Base-by-base conservation (phyloP, 2,113 vertebrate genomes). In the Tachysurus fulvidraco region DNA sequence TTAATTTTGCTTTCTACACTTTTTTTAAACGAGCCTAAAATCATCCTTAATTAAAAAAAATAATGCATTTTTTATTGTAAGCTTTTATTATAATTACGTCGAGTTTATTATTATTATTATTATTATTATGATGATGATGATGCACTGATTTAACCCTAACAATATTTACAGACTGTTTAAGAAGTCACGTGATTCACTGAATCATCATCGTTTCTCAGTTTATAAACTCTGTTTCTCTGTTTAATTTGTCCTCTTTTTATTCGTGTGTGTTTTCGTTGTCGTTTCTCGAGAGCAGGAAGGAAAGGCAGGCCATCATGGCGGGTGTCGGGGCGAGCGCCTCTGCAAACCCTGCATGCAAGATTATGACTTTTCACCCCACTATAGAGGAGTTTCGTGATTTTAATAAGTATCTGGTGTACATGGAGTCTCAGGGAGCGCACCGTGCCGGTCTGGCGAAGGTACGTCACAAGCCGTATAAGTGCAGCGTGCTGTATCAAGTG, bases 361-460 rank as follows among this genome's bases (percentile, higher is more conserved):
- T 99, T 69, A 98, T 99, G 97, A 99, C 96, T 89, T 99, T 99
- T 93, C 95, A 95, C 89, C 98, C 98, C 84, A 96, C 96, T 4
- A 95, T 97, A 96, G 97, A 97, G 90, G 98, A 99, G 91, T 99
- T 99, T 90, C 95, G 90, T 84, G 95, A 98, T 46, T 99, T 99
- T 91, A 98, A 98, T 93, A 96, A 96, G 91, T 99, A 98, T 88
- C 91, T 98, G 54, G 96, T 93, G 0, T 96, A 97, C 83, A 99
- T 98, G 97, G 97, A 99, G 91, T 97, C 97, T 87, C 96, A 97
- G 93, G 98, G 98, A 86, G 98, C 98, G 76, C 98, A 99, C 69
- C 95, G 97, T 3, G 97, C 98, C 28, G 98, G 98, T 71, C 93
- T 99, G 90, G 98, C 98, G 85, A 99, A 99, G 97, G 97, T 87